Evolutionary conservation across 2,797 vertebrate genomes (phyloP), one percentile per base, ranked within the genome.

Genomic region (Erethizon dorsatum): DNA sequence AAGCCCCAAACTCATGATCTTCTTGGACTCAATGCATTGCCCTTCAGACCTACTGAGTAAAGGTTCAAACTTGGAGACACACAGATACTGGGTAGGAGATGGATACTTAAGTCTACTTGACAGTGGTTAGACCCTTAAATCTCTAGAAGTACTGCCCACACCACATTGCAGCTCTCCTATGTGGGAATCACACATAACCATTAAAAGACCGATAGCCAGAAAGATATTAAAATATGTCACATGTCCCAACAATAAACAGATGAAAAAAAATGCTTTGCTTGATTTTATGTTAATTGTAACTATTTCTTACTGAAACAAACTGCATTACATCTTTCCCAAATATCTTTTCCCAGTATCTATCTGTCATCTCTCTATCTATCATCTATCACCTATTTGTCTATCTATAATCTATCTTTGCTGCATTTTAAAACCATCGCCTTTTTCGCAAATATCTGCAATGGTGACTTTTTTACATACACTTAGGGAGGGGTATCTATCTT

Each of bases 111-210:
- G 22, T 86, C 50, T 24, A 15, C 5, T 8, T 14, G 47, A 4
- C 33, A 63, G 4, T 4, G 1, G 6, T 6, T 79, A 45, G 13
- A 22, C 8, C 20, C 7, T 2, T 75, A 33, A 50, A 5, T 0
- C 20, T 75, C 15, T 7, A 3, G 1, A 8, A 50, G 1, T 6
- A 28, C 37, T 11, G 0, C 17, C 5, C 4, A 14, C 11, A 54
- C 3, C 37, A 41, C 4, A 31, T 9, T 47, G 12, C 13, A 22
- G 31, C 33, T 65, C 1, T 17, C 18, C 37, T 5, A 17, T 17
- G 1, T n/a, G 52, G 22, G 5, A 63, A 63, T 71, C 56, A 18
- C 22, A 61, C 22, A 15, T 31, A 47, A 7, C 24, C 78, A 17
- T 65, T 93, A 47, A 80, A 75, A 7, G 2, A 1, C 24, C 22